phyloP scores from a whole-genome alignment of 2,888 invertebrate species.

The Caenorhabditis macrosperma region DNA sequence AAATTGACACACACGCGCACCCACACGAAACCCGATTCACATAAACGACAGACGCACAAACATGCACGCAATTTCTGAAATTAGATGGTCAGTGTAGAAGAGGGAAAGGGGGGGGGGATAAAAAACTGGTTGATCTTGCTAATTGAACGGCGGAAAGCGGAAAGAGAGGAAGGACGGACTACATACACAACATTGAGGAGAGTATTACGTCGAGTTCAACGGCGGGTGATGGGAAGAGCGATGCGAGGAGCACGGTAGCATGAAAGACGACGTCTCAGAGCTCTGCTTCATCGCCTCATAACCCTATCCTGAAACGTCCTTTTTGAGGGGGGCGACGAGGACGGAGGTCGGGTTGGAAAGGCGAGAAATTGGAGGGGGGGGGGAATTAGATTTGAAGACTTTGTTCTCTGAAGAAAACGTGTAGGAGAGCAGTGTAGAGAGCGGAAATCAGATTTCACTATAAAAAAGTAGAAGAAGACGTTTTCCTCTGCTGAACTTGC shows the following conservation, averaged over 20 bases:
- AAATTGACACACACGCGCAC: conserved; percentile 30
- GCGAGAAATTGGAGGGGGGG: not conserved
- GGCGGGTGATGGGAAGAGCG: conserved; percentile 29
- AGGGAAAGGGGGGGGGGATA: not conserved
- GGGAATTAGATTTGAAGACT: too few species aligned
- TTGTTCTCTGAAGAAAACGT: too few species aligned
- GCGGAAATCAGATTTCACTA: not conserved
- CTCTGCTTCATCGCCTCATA: conserved; percentile 41
- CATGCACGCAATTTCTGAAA: conserved; percentile 52
- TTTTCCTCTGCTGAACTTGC: not conserved
- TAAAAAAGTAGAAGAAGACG: not conserved
- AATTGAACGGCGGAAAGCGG: conserved; percentile 19
- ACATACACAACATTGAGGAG: conserved; percentile 4
- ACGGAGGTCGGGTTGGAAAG: not conserved
- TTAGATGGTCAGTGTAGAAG: conserved; percentile 19
- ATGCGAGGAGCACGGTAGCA: conserved; percentile 47
- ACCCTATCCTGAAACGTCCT: not conserved
- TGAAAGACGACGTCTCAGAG: conserved; percentile 41
- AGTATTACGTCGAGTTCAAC: conserved; percentile 43
- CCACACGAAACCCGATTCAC: conserved; percentile 43
- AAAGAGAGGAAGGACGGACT: not conserved
- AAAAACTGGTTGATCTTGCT: conserved; percentile 26
- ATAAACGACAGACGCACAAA: conserved; percentile 39
- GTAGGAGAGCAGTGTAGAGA: too few species aligned
- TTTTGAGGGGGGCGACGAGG: not conserved